phyloP scores from a whole-genome alignment of 2,888 invertebrate species.

The Adela reaumurella region DNA sequence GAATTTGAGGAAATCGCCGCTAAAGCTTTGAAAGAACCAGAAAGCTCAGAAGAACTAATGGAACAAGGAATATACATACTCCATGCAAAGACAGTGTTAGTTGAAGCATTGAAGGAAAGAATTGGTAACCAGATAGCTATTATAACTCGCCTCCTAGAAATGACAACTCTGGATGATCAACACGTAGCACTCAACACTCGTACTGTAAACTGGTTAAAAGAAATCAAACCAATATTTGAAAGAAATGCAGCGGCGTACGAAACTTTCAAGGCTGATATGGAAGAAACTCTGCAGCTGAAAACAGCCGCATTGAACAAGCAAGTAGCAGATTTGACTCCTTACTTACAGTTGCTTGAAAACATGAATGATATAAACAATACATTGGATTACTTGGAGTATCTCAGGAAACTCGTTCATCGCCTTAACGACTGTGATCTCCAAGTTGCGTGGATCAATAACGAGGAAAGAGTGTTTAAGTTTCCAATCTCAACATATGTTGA shows the following conservation, averaged over 20 bases:
- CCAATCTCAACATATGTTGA: constrained; percentile 72
- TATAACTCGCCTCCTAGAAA: constrained; percentile 69
- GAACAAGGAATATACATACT: constrained; percentile 79
- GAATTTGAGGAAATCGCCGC: constrained; percentile 69
- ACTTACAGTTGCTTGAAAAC: constrained; percentile 73
- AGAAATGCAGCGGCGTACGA: constrained; percentile 77
- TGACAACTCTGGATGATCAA: constrained; percentile 67
- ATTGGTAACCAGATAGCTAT: constrained; percentile 65
- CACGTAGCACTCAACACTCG: constrained; percentile 78
- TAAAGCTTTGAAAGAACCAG: constrained; percentile 68
- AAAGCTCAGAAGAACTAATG: constrained; percentile 76
- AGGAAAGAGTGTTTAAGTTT: constrained; percentile 83
- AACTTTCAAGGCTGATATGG: constrained; percentile 77
- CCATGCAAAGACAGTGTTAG: constrained; percentile 67
- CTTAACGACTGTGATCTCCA: constrained; percentile 72
- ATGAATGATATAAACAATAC: constrained; percentile 80
- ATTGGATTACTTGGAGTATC: constrained; percentile 72
- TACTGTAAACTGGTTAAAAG: constrained; percentile 79
- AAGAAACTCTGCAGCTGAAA: constrained; percentile 70
- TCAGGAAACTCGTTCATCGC: constrained; percentile 71
- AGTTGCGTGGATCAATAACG: constrained; percentile 84
- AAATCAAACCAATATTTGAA: constrained; percentile 79
- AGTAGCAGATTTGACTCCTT: constrained; percentile 68
- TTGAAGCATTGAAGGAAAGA: constrained; percentile 65
- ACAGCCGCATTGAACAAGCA: constrained; percentile 68